Evolutionary conservation across 2,888 invertebrate species (phyloP).

Genomic region (Drosophila formosana): DNA sequence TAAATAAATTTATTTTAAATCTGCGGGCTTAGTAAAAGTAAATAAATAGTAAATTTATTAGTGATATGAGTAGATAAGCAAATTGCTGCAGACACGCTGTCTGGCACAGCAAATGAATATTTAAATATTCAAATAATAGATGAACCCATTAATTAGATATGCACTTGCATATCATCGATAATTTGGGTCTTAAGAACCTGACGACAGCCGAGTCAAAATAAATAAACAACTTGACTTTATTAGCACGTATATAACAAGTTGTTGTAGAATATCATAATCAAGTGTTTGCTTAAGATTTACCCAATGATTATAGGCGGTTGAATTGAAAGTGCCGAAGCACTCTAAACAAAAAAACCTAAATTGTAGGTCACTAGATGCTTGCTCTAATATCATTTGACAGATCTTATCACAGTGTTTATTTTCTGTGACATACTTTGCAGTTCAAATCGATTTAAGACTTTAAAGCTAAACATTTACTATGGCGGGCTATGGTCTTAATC

Average conservation of each 20-base stretch:
- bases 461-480: not conserved
- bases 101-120: constrained; percentile 20
- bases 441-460: not conserved
- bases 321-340: constrained; percentile 22
- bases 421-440: not conserved
- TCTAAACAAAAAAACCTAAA: constrained; percentile 4
- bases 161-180: constrained; percentile 16
- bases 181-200: constrained; percentile 5
- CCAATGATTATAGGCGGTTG: constrained; percentile 2
- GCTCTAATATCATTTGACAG: not conserved
- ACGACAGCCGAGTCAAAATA: constrained; percentile 12
- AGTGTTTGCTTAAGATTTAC: constrained; percentile 27
- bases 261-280: constrained; percentile 26
- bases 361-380: constrained; percentile 13
- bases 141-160: constrained; percentile 6
- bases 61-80: not conserved
- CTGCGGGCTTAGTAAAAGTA: not conserved
- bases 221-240: constrained; percentile 33
- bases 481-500: not conserved
- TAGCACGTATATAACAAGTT: constrained; percentile 16
- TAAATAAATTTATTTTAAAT: constrained; percentile 12
- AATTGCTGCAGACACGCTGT: constrained; percentile 26
- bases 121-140: constrained; percentile 32
- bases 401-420: not conserved
- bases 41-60: not conserved